A percentile compares a stretch with the other conserved stretches of the same genome.
Evolutionary conservation across 2,797 vertebrate species (phyloP).

Genomic region (Silurus aristotelis): DNA sequence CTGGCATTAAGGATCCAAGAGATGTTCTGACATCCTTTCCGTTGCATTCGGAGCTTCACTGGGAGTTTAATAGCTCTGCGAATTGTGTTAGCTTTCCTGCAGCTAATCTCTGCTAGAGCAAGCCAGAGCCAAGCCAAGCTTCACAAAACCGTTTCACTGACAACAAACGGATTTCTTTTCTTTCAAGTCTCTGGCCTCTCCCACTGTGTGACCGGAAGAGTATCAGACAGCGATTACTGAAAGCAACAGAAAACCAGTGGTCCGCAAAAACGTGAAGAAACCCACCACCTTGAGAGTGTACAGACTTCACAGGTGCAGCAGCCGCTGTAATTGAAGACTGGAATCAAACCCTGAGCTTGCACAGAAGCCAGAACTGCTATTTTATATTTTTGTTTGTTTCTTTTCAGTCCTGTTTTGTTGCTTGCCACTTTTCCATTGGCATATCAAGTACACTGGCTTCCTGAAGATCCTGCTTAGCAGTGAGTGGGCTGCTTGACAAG

Average conservation of each 20-base stretch:
- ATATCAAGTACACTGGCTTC: constrained; percentile 27
- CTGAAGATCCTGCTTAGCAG: constrained; percentile 33
- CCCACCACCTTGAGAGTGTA: not conserved
- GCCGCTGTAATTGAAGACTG: constrained; percentile 31
- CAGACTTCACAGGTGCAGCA: constrained; percentile 12
- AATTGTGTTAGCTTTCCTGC: constrained; percentile 48
- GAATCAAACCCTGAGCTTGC: constrained; percentile 26
- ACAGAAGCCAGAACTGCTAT: constrained; percentile 18
- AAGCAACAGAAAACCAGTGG: constrained; percentile 29
- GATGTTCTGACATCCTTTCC: constrained; percentile 24
- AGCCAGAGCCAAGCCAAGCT: constrained; percentile 39
- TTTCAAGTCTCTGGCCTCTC: constrained; percentile 46
- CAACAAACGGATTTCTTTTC: constrained; percentile 53
- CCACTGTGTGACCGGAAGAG: constrained; percentile 41
- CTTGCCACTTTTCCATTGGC: constrained; percentile 29
- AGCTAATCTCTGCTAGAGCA: constrained; percentile 57
- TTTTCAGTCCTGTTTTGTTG: not conserved
- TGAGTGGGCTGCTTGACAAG: constrained; percentile 40
- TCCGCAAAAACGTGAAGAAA: constrained; percentile 37
- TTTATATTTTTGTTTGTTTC: not conserved
- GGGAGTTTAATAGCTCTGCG: constrained; percentile 44
- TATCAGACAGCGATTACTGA: constrained; percentile 43
- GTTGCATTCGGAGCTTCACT: constrained; percentile 22
- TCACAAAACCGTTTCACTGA: constrained; percentile 55
- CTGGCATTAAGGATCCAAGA: constrained; percentile 28